Evolutionary conservation across 2,888 invertebrate genomes (phyloP), one percentile per base, ranked within the genome.

Genomic region (Andrena trimmerana): DNA sequence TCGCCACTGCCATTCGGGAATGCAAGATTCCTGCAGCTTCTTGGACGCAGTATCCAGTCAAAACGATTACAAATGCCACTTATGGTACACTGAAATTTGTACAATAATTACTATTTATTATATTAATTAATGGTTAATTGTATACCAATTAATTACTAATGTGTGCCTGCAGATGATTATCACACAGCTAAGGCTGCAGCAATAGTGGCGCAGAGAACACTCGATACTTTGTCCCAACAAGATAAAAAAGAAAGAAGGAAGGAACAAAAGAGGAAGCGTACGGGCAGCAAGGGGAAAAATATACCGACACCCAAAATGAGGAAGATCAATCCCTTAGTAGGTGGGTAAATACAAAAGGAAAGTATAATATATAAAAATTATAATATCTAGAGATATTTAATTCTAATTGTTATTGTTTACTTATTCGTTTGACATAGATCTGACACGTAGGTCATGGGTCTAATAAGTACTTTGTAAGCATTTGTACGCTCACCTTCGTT

Each of bases 171-270:
- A 52, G 52, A n/a, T 52, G 52, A 52, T 52, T 52, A 52, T 52
- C 2, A 2, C 0, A 20, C 16, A 6, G 52, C 52, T 6, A 16
- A 0, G 1, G n/a, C 7, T 0, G 36, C 0, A 1, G 52, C 20
- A 20, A 52, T 2, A 52, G 0, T 0, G 6, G 6, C 6, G n/a
- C n/a, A 52, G 6, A 20, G 0, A n/a, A 52, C 6, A 0, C 0
- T 4, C 2, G 0, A n/a, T 20, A 0, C 1, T 2, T 20, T n/a
- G n/a, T n/a, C n/a, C 27, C 27, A 27, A 29, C 0, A 29, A 29
- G 29, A 29, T 6, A 1, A 8, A 50, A 0, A 50, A 50, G 52
- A 52, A n/a, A 6, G 5, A n/a, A n/a, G 1, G 6, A n/a, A 52
- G n/a, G 36, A 1, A 52, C n/a, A n/a, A 52, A 52, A 52, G 52